Base-by-base conservation (phyloP, 1,140 invertebrate species). In the Lepidostoma basale region DNA sequence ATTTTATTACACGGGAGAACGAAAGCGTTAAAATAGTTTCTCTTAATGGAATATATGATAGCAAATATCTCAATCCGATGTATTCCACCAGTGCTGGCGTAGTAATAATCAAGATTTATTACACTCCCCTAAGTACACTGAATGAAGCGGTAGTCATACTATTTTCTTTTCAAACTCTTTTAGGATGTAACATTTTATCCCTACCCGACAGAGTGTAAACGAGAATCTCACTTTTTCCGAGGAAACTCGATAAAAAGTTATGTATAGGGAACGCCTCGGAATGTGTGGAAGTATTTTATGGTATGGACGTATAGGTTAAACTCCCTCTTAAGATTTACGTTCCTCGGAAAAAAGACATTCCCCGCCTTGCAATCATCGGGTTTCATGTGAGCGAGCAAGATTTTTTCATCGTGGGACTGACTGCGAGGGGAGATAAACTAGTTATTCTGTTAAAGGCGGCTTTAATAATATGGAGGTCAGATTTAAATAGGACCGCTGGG, bases 221-320 rank as follows among this genome's bases (percentile, higher is more conserved):
- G 70, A 68, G 70, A 60, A 64, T 40, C 62, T 65, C 70, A 68
- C 66, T 68, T 70, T 62, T 67, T 42, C 42, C 40, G 64, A 66
- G 67, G 66, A 72, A 72, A 72, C 70, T 72, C 70, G 70, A 72
- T 72, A 72, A 72, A 72, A 72, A 72, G 70, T 72, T 72, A 72
- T 72, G 70, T 72, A 68, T 66, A 72, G 25, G 56, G 58, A 68
- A 68, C 70, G 70, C 56, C 66, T 72, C 62, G 70, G 70, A 72
- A 72, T 72, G 70, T 72, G 70, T 62, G 58, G 62, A 72, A 68
- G 70, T 72, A 72, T 68, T 72, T 72, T 72, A 72, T 66, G 54
- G 54, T 59, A 40, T 59, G 36, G 54, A 59, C 36, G 30, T 59
- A 66, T 62, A 45, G 62, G 70, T 52, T 54, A 66, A 68, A 67